These are phyloP conservation scores for Meriones unguiculatus DNA, from an alignment of 2,113 vertebrate species.

Conservation along the genomic window DNA sequence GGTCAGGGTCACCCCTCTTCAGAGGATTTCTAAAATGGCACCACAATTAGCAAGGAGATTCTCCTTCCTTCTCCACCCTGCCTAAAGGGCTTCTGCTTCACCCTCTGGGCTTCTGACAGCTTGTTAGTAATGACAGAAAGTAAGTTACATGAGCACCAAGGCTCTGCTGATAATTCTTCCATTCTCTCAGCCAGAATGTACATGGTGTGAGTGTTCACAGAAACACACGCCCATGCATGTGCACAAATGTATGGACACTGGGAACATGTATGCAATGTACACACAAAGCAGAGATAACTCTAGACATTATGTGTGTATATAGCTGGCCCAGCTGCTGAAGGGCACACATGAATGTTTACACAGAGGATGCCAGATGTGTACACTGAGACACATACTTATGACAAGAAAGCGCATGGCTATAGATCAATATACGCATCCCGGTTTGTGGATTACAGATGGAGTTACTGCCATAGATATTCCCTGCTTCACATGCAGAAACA, in stretches of 20 bases:
- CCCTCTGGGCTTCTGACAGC: background rate
- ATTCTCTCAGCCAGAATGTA: background rate
- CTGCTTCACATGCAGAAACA: background rate
- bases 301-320: background rate
- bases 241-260: background rate
- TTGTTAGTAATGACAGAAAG: background rate
- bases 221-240: background rate
- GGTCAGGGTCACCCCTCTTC: background rate
- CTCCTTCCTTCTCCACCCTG: background rate
- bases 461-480: background rate
- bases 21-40: background rate
- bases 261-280: background rate
- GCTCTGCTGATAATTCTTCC: background rate
- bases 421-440: background rate
- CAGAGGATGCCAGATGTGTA: background rate
- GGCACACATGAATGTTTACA: background rate
- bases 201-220: background rate
- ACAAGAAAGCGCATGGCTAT: background rate
- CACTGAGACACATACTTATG: too few species aligned
- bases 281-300: background rate
- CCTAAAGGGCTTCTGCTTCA: background rate
- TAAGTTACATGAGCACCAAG: background rate
- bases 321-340: background rate
- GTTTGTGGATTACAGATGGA: background rate
- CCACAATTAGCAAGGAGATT: background rate